Evolutionary conservation across 2,888 invertebrate species (phyloP).

Genomic region (Linnaemya vulpina): DNA sequence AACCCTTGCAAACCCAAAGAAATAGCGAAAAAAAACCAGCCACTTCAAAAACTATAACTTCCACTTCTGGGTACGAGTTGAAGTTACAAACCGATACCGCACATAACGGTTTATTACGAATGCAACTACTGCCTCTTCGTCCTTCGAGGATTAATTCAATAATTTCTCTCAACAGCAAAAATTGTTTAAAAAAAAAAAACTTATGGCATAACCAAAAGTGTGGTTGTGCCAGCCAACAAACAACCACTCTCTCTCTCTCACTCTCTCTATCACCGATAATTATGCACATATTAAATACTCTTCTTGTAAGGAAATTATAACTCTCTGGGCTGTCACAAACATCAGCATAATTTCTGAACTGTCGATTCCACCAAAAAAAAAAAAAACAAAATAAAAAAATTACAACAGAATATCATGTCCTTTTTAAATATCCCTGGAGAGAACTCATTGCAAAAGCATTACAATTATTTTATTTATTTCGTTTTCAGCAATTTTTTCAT

Average conservation of each 20-base stretch:
- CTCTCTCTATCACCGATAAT: background rate
- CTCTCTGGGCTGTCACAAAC: conserved; percentile 19
- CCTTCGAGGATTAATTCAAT: conserved; percentile 67
- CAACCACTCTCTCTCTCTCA: conserved; percentile 29
- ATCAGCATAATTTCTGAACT: conserved; percentile 9
- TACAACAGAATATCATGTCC: too few species aligned
- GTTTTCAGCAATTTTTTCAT: conserved; percentile 5
- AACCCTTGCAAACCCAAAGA: conserved; percentile 30
- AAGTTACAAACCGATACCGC: conserved; percentile 73
- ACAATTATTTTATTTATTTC: conserved; percentile 71
- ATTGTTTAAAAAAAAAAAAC: too few species aligned
- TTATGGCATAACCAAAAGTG: too few species aligned
- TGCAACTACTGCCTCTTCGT: conserved; percentile 21
- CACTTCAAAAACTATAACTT: conserved; percentile 54
- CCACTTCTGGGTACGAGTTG: conserved; percentile 5
- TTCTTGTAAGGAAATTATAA: conserved; percentile 35
- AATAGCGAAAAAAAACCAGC: background rate
- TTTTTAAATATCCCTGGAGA: conserved; percentile 71
- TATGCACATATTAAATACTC: conserved; percentile 25
- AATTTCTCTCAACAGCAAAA: conserved; percentile 63
- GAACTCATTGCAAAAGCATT: conserved; percentile 74
- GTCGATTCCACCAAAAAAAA: background rate
- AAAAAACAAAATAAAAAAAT: conserved; percentile 42
- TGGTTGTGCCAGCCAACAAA: conserved; percentile 19
- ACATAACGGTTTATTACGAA: conserved; percentile 73